Conservation (phyloP, 2,113 vertebrate genomes). For the Oophaga pumilio region DNA sequence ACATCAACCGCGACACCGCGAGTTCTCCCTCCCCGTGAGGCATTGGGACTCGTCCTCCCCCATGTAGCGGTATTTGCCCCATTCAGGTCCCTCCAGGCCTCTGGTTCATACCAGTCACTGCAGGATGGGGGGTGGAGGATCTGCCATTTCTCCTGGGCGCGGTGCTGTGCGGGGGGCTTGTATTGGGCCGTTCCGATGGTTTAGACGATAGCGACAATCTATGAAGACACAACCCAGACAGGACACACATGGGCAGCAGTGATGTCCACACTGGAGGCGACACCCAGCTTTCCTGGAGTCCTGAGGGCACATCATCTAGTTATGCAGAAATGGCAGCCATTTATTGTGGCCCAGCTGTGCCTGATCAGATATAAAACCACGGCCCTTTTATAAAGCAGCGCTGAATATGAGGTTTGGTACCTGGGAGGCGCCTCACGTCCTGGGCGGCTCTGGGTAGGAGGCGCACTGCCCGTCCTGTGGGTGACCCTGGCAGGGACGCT, state of each 20-base stretch:
- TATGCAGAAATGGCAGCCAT: background rate
- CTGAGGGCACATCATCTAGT: background rate
- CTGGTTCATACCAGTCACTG: conserved; percentile 78
- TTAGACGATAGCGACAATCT: conserved; percentile 58
- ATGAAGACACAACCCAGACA: background rate
- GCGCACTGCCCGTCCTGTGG: conserved; percentile 17
- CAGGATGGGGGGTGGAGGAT: conserved; percentile 71
- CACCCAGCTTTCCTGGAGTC: background rate
- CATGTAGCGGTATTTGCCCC: background rate
- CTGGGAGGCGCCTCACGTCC: conserved; percentile 52
- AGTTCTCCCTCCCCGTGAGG: background rate
- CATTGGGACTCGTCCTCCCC: background rate
- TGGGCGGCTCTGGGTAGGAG: background rate
- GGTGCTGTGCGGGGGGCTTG: conserved; percentile 46
- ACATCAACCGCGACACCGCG: background rate
- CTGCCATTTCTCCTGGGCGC: conserved; percentile 58
- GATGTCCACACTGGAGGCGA: background rate
- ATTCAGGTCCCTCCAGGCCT: background rate
- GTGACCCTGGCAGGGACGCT: conserved; percentile 56
- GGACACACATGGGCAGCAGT: background rate
- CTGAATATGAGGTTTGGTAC: conserved; percentile 47
- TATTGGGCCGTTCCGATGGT: conserved; percentile 27
- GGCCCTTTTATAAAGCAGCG: background rate
- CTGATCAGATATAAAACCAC: background rate
- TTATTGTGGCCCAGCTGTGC: background rate